phyloP scores from a whole-genome alignment of 2,888 invertebrate species.

The Lysandra bellargus region DNA sequence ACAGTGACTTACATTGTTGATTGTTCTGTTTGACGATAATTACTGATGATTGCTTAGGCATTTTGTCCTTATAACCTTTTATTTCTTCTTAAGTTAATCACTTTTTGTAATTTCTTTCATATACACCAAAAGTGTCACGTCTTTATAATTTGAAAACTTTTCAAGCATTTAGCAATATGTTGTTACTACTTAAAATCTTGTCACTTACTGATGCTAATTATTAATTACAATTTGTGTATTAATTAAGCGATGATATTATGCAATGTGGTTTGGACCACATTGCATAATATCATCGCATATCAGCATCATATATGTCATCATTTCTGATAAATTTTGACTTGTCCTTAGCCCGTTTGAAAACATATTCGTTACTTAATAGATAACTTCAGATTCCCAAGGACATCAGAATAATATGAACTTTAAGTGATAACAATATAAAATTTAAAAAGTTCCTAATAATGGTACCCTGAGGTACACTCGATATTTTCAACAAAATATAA shows the following conservation, averaged over 20 bases:
- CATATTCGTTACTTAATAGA: not conserved
- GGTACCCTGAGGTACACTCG: not conserved
- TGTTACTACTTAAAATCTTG: not conserved
- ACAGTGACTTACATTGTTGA: too few species aligned
- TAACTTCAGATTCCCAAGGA: not conserved
- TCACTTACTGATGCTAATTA: not conserved
- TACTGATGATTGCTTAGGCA: too few species aligned
- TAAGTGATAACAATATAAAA: not conserved
- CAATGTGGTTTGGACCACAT: not conserved
- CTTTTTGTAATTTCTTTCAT: not conserved
- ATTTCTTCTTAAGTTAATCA: not conserved
- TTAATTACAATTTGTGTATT: not conserved
- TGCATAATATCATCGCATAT: not conserved
- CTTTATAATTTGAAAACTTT: not conserved
- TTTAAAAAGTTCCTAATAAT: not conserved
- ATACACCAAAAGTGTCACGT: not conserved
- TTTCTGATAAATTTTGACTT: conserved; percentile 2
- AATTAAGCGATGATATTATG: not conserved
- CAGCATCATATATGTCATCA: too few species aligned
- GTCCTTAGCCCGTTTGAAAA: not conserved
- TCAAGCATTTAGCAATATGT: not conserved
- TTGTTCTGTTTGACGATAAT: too few species aligned
- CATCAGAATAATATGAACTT: not conserved
- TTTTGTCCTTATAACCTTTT: not conserved
- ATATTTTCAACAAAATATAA: not conserved